Evolutionary conservation across 1,140 invertebrate species (phyloP).

Genomic region (Chelonus insularis): DNA sequence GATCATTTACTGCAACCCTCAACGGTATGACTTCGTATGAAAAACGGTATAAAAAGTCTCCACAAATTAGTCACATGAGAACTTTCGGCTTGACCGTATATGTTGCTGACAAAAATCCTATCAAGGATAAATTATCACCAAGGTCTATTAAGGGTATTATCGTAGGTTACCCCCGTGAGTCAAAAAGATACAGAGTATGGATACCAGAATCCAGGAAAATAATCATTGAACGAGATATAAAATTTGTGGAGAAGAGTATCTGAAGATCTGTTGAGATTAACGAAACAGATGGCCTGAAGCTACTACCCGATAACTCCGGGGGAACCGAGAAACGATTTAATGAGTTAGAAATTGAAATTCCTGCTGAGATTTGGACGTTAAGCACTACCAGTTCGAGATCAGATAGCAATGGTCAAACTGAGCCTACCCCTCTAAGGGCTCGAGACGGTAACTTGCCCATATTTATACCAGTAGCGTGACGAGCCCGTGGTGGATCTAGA

Average conservation of each 20-base stretch:
- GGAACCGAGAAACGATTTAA: not conserved
- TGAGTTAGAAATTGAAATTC: not conserved
- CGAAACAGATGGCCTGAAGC: not conserved
- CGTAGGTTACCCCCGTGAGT: constrained; percentile 42
- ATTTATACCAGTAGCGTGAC: not conserved
- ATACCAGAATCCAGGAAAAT: too few species aligned
- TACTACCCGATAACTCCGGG: too few species aligned
- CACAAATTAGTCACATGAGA: too few species aligned
- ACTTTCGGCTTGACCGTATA: too few species aligned
- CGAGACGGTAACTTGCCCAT: not conserved
- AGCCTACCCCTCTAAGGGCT: not conserved
- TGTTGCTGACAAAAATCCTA: too few species aligned
- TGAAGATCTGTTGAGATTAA: not conserved
- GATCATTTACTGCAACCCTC: too few species aligned
- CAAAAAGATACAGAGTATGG: constrained; percentile 44
- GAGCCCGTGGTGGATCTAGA: not conserved
- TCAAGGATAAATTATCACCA: constrained; percentile 38
- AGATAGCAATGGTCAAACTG: too few species aligned
- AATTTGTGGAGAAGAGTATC: not conserved
- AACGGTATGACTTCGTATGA: too few species aligned
- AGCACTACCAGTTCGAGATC: too few species aligned
- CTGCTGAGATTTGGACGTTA: too few species aligned
- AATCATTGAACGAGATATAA: not conserved
- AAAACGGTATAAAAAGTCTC: too few species aligned
- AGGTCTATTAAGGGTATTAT: constrained; percentile 37